These are phyloP conservation scores for Sebastes oblongus DNA, from an alignment of 2,797 vertebrate genomes.

Conservation along the genomic window DNA sequence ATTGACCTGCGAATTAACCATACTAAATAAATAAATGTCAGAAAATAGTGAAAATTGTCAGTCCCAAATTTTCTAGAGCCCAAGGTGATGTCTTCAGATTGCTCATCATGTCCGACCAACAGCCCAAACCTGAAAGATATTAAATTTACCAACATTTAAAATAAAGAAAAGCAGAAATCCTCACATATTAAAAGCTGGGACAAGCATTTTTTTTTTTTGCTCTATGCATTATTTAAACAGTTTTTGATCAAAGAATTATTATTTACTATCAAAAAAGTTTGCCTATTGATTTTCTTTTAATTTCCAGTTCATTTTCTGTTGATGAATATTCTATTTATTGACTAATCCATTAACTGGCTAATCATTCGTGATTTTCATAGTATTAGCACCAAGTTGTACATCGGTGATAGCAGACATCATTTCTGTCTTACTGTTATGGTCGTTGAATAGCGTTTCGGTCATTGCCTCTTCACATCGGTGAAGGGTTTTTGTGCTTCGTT, in stretches of 20 bases:
- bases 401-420: too few relatives aligned
- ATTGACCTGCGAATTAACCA: too few relatives aligned
- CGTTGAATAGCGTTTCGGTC: too few relatives aligned
- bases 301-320: constrained; percentile 7
- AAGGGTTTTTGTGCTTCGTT: too few relatives aligned
- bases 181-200: background rate
- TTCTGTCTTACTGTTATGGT: too few relatives aligned
- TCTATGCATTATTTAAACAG: background rate
- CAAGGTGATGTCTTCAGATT: background rate
- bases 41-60: background rate
- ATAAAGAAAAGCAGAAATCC: background rate
- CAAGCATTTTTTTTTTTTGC: background rate
- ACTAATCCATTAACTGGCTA: background rate
- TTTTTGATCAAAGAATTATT: background rate
- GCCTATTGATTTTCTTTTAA: background rate
- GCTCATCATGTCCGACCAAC: background rate
- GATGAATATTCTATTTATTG: background rate
- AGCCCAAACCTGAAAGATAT: background rate
- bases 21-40: background rate
- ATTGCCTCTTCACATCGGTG: too few relatives aligned
- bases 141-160: background rate
- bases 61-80: background rate
- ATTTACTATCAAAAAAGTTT: background rate
- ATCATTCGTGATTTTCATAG: background rate
- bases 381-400: too few relatives aligned